These are phyloP conservation scores for Phortica variegata DNA, from an alignment of 1,140 invertebrate genomes.

Conservation along the genomic window DNA sequence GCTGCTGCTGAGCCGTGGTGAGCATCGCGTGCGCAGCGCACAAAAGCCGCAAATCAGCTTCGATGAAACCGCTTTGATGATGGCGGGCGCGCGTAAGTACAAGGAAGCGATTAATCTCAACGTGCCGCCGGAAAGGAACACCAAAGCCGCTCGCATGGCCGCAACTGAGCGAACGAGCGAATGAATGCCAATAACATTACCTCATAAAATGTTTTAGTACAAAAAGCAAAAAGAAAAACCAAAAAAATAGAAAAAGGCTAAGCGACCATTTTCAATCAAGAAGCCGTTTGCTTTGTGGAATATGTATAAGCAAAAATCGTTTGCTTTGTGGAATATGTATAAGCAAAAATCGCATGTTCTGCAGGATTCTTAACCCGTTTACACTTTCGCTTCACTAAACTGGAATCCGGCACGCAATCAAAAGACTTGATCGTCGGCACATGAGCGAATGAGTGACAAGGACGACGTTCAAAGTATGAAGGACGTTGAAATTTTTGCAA, in stretches of 20 bases:
- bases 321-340: too few relatives aligned
- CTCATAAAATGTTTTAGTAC: too few relatives aligned
- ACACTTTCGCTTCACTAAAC: conserved; percentile 44
- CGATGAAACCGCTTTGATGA: conserved; percentile 30
- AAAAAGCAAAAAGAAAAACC: too few relatives aligned
- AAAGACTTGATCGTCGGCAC: conserved; percentile 19
- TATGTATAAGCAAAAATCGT: too few relatives aligned
- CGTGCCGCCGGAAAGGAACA: neutral
- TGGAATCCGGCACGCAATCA: conserved; percentile 19
- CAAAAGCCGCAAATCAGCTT: conserved; percentile 46
- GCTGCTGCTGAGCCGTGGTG: conserved; percentile 6
- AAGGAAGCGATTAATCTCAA: conserved; percentile 17
- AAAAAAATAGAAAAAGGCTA: too few relatives aligned
- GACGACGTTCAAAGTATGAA: too few relatives aligned
- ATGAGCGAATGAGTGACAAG: too few relatives aligned
- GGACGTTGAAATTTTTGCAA: conserved; percentile 24
- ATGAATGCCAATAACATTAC: too few relatives aligned
- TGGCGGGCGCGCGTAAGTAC: neutral
- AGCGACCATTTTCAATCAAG: too few relatives aligned
- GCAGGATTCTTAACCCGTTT: conserved; percentile 36
- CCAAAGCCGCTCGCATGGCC: neutral
- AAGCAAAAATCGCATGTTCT: conserved; percentile 31
- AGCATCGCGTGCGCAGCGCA: conserved; percentile 13
- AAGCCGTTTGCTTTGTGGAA: too few relatives aligned
- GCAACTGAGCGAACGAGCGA: neutral